Evolutionary conservation across 2,113 vertebrate genomes (phyloP), one percentile per base, ranked within the genome.

Genomic region (Odontophorus gujanensis): DNA sequence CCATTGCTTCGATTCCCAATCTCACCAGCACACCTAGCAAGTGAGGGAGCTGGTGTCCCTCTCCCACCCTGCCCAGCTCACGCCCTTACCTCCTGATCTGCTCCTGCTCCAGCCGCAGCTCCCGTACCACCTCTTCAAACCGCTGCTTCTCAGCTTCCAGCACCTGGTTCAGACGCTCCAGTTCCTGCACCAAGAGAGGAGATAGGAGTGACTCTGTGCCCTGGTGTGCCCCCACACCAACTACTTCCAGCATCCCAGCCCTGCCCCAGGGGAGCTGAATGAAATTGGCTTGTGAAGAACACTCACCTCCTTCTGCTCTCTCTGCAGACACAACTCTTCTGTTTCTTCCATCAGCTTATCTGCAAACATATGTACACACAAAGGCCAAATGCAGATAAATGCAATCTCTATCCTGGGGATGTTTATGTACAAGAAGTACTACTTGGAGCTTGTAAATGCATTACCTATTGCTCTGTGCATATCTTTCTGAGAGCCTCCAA

Each of bases 321-420:
- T 98, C 80, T 99, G 99, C 36, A 99, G 98, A 78, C 98, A 99
- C 7, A 99, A 97, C 90, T 99, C 99, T 90, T 99, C 99, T 0
- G 99, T 99, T 97, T 99, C 99, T 69, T 99, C 99, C 99, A 99
- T 99, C 91, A 99, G 97, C 95, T 99, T 99, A 97, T 99, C 99
- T 99, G 97, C 63, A 97, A 95, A 86, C 68, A 94, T 34, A 96
- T 62, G 91, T 62, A 76, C 32, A 62, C 32, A 85, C 30, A 88
- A 28, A 88, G 32, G 51, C 59, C 36, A 84, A 79, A 61, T 15
- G 40, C n/a, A 77, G 42, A 85, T 55, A 73, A 90, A 90, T 91
- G 75, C 24, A 61, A 47, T 84, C 68, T 48, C n/a, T 69, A 76
- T 36, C 53, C 65, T 11, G 20, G 2, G 40, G 32, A 48, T 78